These are phyloP conservation scores for Accipiter virgatus DNA, from an alignment of 2,113 vertebrate species.

Conservation along the genomic window DNA sequence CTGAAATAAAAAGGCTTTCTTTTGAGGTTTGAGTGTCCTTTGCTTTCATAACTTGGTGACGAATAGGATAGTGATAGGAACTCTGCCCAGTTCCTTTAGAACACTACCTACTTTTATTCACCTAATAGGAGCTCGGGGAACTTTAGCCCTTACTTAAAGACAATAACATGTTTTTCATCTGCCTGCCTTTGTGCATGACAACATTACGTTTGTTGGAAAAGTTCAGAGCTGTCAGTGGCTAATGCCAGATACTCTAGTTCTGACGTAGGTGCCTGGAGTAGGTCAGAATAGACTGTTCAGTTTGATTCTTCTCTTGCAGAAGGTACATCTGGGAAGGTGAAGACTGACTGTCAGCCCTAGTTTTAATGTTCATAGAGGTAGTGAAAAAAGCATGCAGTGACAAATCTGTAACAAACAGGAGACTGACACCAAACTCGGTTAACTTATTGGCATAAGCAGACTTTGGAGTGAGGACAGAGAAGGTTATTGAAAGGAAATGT, in stretches of 20 bases:
- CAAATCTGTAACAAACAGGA: background rate
- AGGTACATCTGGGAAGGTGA: slow-evolving; percentile 48
- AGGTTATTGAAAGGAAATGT: background rate
- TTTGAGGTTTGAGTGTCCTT: slow-evolving; percentile 71
- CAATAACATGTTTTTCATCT: slow-evolving; percentile 65
- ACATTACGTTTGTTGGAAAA: slow-evolving; percentile 84
- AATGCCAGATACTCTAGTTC: slow-evolving; percentile 80
- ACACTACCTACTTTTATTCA: slow-evolving; percentile 29
- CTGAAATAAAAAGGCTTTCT: slow-evolving; percentile 40
- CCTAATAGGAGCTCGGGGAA: slow-evolving; percentile 40
- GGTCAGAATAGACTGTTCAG: slow-evolving; percentile 28
- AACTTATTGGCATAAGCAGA: background rate
- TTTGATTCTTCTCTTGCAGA: background rate
- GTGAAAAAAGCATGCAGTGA: background rate
- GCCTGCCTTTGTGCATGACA: slow-evolving; percentile 70
- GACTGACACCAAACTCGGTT: background rate
- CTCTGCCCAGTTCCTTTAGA: slow-evolving; percentile 47
- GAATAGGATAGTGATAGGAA: slow-evolving; percentile 73
- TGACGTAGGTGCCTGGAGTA: slow-evolving; percentile 71
- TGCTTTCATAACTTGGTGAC: slow-evolving; percentile 87
- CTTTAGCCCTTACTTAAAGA: slow-evolving; percentile 63
- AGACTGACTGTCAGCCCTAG: slow-evolving; percentile 46
- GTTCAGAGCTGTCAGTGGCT: slow-evolving; percentile 94
- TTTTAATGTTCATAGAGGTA: background rate
- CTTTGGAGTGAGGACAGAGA: background rate